Conservation (phyloP, 2,113 vertebrate species). For the Varanus salvator region DNA sequence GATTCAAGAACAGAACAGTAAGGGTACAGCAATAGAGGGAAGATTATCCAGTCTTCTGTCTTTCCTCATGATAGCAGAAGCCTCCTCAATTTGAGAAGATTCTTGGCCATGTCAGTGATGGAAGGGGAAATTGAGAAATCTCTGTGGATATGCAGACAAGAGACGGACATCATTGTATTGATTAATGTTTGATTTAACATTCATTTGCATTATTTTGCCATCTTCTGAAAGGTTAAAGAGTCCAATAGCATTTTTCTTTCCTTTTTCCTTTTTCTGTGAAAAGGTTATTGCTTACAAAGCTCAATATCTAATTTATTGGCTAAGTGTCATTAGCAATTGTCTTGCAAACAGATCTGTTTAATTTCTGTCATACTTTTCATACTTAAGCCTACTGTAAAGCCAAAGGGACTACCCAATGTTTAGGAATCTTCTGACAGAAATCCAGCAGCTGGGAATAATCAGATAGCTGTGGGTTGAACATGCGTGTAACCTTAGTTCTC, state of each 20-base stretch:
- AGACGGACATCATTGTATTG: background rate
- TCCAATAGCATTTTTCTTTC: conserved; percentile 42
- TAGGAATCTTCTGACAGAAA: conserved; percentile 27
- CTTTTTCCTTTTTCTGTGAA: conserved; percentile 26
- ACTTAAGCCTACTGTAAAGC: conserved; percentile 1
- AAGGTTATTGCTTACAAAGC: background rate
- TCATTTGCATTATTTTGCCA: background rate
- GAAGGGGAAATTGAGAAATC: background rate
- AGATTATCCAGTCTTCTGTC: too few species aligned
- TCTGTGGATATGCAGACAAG: background rate
- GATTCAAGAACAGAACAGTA: background rate
- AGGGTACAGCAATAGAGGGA: background rate
- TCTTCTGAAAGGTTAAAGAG: conserved; percentile 44
- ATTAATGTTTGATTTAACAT: background rate
- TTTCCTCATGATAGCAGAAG: too few species aligned
- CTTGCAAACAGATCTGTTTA: conserved; percentile 35
- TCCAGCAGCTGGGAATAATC: conserved; percentile 59
- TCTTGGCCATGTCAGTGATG: background rate
- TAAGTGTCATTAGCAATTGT: background rate
- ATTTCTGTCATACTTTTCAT: conserved; percentile 35
- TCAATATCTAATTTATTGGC: conserved; percentile 46
- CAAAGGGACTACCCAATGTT: background rate
- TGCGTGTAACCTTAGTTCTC: conserved; percentile 50
- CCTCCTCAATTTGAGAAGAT: background rate
- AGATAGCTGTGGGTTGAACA: conserved; percentile 21